A percentile compares a stretch with the other conserved stretches of the same genome.
Conservation (phyloP, 1,140 invertebrate species). For the Panulirus ornatus region DNA sequence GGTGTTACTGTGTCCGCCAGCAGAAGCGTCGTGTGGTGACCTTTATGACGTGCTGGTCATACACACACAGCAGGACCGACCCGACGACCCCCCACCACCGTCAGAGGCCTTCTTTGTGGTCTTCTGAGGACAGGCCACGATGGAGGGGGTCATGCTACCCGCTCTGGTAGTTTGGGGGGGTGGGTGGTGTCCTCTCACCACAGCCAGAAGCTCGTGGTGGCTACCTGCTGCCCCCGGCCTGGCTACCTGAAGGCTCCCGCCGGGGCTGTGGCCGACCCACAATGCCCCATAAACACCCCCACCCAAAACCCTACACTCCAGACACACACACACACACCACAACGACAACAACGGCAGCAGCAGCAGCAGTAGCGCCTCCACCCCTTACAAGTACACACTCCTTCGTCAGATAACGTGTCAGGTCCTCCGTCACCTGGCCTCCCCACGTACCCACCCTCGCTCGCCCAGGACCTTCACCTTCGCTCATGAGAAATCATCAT, state of each 20-base stretch:
- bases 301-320: neutral
- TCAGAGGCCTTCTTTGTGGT: neutral
- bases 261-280: neutral
- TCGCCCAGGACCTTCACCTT: neutral
- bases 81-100: too few relatives aligned
- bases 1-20: too few relatives aligned
- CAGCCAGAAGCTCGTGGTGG: slow-evolving; percentile 28
- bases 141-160: neutral
- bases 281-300: neutral
- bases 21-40: neutral
- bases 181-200: too few relatives aligned
- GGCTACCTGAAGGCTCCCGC: slow-evolving; percentile 26
- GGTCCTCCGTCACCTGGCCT: neutral
- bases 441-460: neutral
- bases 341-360: slow-evolving; percentile 20
- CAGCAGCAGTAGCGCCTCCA: too few relatives aligned
- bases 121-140: neutral
- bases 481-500: neutral
- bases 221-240: slow-evolving; percentile 26
- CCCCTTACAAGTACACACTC: neutral
- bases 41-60: neutral
- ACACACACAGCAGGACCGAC: too few relatives aligned
- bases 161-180: too few relatives aligned
- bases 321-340: neutral
- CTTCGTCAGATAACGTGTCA: neutral